These are phyloP conservation scores for Keiferia lycopersicella DNA, from an alignment of 2,888 invertebrate species.

Conservation along the genomic window DNA sequence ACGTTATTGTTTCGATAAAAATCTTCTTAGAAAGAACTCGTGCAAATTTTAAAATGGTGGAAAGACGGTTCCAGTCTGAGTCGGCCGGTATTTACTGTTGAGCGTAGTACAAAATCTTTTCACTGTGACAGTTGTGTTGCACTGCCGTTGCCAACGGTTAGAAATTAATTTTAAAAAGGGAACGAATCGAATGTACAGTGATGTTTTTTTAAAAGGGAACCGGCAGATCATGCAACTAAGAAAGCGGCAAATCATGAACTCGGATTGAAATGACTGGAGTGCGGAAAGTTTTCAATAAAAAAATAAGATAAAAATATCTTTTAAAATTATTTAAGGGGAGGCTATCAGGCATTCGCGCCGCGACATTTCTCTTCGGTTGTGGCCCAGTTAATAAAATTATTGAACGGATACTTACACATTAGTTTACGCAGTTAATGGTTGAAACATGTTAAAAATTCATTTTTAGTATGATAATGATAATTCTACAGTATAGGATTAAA, in stretches of 20 bases:
- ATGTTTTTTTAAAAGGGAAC: conserved; percentile 40
- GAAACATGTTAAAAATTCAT: conserved; percentile 79
- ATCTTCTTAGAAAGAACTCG: background rate
- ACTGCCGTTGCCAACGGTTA: conserved; percentile 44
- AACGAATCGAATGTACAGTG: conserved; percentile 28
- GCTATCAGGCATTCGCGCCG: conserved; percentile 82
- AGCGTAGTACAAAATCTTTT: conserved; percentile 25
- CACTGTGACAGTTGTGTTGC: conserved; percentile 41
- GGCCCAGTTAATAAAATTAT: conserved; percentile 75
- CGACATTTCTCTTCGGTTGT: conserved; percentile 64
- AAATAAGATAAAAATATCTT: conserved; percentile 53
- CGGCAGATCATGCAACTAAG: conserved; percentile 68
- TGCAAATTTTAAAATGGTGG: background rate
- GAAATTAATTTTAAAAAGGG: conserved; percentile 23
- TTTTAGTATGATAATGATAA: conserved; percentile 79
- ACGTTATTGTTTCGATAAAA: too few relatives aligned
- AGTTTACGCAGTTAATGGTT: conserved; percentile 81
- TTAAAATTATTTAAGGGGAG: conserved; percentile 64
- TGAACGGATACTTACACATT: conserved; percentile 70
- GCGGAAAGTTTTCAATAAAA: conserved; percentile 60
- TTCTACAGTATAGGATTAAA: conserved; percentile 81
- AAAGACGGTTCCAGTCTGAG: background rate
- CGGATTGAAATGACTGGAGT: conserved; percentile 71
- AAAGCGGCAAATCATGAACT: conserved; percentile 72
- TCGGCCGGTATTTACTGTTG: background rate